Evolutionary conservation across 1,140 invertebrate species (phyloP).

Genomic region (Panagrolaimus sp.): DNA sequence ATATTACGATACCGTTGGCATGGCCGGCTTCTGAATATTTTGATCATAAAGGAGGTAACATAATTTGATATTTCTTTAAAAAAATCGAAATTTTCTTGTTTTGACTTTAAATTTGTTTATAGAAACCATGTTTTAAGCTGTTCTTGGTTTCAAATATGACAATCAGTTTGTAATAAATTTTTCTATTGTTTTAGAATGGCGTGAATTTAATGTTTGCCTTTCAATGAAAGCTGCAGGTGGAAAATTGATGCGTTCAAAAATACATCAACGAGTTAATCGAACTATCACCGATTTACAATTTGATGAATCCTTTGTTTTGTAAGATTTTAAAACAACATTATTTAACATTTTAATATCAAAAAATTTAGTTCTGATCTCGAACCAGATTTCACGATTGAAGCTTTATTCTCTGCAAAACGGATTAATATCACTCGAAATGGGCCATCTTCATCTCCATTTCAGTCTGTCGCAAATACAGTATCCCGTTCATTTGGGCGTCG

Average conservation of each 20-base stretch:
- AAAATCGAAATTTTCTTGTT: too few species aligned
- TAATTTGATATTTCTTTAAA: background rate
- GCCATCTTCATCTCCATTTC: background rate
- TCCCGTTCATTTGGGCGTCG: background rate
- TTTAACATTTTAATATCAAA: background rate
- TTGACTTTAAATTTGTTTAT: too few species aligned
- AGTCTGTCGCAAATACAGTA: background rate
- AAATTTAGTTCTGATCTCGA: background rate
- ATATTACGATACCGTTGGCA: background rate
- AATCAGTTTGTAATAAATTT: background rate
- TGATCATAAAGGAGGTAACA: constrained; percentile 7
- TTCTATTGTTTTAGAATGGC: constrained; percentile 6
- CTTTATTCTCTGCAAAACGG: background rate
- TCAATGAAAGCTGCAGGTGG: background rate
- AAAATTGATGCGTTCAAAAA: background rate
- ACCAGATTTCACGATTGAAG: constrained; percentile 14
- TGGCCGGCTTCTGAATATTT: constrained; percentile 1
- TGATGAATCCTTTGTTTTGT: constrained; percentile 3
- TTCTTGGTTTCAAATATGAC: too few species aligned
- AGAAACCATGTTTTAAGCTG: too few species aligned
- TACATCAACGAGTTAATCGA: background rate
- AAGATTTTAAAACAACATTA: background rate
- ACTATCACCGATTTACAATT: background rate
- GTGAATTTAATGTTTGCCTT: constrained; percentile 6
- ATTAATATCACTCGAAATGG: background rate